phyloP scores from a whole-genome alignment of 1,140 invertebrate species.

The Lepidurus apus region DNA sequence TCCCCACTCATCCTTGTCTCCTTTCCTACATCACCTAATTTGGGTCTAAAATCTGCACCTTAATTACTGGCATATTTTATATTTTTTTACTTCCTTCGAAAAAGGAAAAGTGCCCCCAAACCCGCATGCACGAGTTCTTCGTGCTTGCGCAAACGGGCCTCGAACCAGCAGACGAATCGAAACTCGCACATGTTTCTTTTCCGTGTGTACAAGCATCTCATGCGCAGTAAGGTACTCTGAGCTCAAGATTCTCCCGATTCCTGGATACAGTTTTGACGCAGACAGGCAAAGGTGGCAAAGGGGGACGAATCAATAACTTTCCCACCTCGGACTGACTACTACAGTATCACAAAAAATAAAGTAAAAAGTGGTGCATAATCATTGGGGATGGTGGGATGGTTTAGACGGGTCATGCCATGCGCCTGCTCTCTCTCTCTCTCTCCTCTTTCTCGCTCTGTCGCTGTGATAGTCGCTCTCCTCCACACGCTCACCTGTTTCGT shows the following conservation, averaged over 20 bases:
- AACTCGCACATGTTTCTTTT: not conserved
- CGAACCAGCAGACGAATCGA: not conserved
- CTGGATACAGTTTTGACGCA: not conserved
- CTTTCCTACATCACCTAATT: not conserved
- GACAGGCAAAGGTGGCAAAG: not conserved
- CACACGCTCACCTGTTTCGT: not conserved
- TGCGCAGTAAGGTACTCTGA: not conserved
- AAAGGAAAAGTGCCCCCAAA: not conserved
- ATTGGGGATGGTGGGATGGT: no score
- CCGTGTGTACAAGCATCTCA: not conserved
- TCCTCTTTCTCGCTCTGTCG: not conserved
- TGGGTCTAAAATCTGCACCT: not conserved
- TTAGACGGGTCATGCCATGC: no score
- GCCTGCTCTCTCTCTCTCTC: not conserved
- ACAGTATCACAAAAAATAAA: not conserved
- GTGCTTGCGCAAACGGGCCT: not conserved
- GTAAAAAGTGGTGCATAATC: not conserved
- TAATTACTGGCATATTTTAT: not conserved
- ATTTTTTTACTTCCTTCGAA: not conserved
- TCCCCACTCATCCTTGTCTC: not conserved
- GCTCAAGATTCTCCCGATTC: not conserved
- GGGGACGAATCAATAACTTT: slow-evolving; percentile 13
- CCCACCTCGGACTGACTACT: not conserved
- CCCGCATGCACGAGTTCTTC: not conserved
- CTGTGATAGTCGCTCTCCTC: not conserved